Conservation (phyloP, 2,888 invertebrate species). For the Eueremaeus valkanovi region DNA sequence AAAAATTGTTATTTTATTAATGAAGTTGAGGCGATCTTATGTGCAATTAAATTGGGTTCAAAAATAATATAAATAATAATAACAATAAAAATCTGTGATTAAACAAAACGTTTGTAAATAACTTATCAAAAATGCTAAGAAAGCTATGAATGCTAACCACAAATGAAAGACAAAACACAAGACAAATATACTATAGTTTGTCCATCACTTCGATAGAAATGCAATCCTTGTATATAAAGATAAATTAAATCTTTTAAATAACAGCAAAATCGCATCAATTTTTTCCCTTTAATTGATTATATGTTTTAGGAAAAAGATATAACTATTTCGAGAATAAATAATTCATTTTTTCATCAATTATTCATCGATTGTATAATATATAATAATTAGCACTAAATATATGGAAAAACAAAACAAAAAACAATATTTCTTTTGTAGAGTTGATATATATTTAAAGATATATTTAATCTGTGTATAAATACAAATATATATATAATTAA, state of each 20-base stretch:
- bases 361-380: slow-evolving; percentile 23
- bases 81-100: slow-evolving; percentile 23
- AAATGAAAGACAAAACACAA: neutral
- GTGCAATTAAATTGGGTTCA: slow-evolving; percentile 1
- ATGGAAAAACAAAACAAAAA: no score
- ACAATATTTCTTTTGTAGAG: slow-evolving; percentile 16
- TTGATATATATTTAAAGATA: slow-evolving; percentile 20
- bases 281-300: slow-evolving; percentile 1
- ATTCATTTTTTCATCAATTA: slow-evolving; percentile 18
- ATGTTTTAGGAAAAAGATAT: neutral
- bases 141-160: neutral
- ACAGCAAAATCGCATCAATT: neutral
- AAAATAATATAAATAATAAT: neutral
- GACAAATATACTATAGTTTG: slow-evolving; percentile 5
- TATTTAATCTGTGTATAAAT: slow-evolving; percentile 18
- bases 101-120: slow-evolving; percentile 26
- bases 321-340: neutral
- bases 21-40: slow-evolving; percentile 6
- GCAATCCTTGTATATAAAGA: slow-evolving; percentile 24
- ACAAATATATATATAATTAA: neutral
- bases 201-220: slow-evolving; percentile 34
- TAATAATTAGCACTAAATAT: slow-evolving; percentile 7
- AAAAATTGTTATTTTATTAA: neutral
- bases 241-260: neutral
- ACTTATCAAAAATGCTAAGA: slow-evolving; percentile 1